Conservation (phyloP, 2,113 vertebrate genomes). For the Cyanoramphus novaezelandiae region DNA sequence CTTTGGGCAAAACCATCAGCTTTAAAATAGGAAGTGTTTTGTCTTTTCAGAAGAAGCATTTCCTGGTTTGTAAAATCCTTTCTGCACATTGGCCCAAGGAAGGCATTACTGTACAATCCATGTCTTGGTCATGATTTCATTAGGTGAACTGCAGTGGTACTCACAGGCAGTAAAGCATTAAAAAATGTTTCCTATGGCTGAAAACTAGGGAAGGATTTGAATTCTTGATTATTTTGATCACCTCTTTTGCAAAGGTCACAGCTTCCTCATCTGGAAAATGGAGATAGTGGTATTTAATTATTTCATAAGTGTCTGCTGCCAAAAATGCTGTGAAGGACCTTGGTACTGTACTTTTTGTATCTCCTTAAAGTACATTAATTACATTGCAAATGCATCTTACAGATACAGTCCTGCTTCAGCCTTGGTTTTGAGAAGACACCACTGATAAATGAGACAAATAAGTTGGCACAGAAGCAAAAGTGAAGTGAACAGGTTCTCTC, state of each 20-base stretch:
- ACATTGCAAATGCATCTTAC: neutral
- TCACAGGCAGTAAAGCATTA: neutral
- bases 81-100: neutral
- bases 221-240: slow-evolving; percentile 1
- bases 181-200: neutral
- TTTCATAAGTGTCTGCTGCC: neutral
- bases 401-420: neutral
- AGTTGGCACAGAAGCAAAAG: neutral
- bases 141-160: neutral
- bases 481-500: neutral
- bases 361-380: neutral
- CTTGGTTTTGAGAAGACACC: neutral
- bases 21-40: neutral
- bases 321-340: neutral
- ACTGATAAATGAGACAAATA: neutral
- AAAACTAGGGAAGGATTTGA: neutral
- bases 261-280: neutral
- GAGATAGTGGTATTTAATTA: neutral
- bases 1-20: neutral
- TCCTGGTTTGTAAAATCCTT: neutral
- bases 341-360: neutral
- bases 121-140: neutral
- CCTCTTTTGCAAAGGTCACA: neutral
- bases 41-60: neutral
- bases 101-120: neutral